Evolutionary conservation across 2,888 invertebrate genomes (phyloP).

Genomic region (Coelinius sp.): DNA sequence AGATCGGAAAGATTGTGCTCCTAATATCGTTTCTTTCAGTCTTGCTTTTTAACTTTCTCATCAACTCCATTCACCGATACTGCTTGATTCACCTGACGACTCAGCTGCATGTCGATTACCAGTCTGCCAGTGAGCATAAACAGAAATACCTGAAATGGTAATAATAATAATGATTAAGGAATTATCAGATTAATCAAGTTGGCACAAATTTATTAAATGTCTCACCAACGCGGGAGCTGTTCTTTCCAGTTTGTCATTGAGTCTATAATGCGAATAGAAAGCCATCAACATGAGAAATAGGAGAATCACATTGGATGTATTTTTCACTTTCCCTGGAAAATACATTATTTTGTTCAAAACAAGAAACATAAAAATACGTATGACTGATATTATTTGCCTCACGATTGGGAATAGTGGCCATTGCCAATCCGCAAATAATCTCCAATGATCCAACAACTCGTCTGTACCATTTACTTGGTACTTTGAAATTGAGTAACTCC

Average conservation of each 20-base stretch:
- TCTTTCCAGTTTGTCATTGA: constrained; percentile 92
- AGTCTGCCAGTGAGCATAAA: constrained; percentile 92
- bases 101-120: constrained; percentile 83
- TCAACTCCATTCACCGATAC: constrained; percentile 70
- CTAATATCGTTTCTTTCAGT: constrained; percentile 62
- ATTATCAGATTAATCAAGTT: too few relatives aligned
- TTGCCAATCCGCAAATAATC: constrained; percentile 85
- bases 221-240: constrained; percentile 88
- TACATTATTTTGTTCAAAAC: constrained; percentile 9
- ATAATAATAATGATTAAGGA: not conserved
- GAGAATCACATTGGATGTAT: constrained; percentile 88
- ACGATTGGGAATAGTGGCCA: constrained; percentile 89
- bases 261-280: constrained; percentile 93
- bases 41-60: constrained; percentile 72
- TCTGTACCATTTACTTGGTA: constrained; percentile 94
- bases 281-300: constrained; percentile 89
- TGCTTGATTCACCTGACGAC: constrained; percentile 70
- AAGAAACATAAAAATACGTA: not conserved
- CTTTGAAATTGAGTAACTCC: constrained; percentile 85
- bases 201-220: constrained; percentile 6
- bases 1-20: constrained; percentile 29
- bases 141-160: constrained; percentile 77
- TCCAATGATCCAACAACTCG: constrained; percentile 87
- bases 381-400: constrained; percentile 69
- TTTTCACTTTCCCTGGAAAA: constrained; percentile 89